Conservation (phyloP, 1,140 invertebrate species). For the Caligus rogercresseyi region DNA sequence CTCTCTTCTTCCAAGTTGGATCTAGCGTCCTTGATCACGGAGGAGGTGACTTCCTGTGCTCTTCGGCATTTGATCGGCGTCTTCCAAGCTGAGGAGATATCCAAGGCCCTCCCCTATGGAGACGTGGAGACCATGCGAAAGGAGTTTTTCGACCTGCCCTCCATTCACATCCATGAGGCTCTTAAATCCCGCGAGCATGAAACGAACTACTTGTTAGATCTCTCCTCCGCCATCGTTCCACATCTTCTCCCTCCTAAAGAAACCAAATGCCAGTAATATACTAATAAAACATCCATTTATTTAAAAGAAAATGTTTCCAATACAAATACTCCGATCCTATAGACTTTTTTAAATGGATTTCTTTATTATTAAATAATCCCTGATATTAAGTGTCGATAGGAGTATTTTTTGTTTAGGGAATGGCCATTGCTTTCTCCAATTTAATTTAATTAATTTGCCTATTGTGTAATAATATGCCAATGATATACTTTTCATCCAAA, state of each 20-base stretch:
- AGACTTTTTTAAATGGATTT: too few relatives aligned
- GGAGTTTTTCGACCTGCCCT: not conserved
- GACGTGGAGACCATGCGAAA: not conserved
- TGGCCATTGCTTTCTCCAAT: too few relatives aligned
- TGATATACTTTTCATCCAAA: too few relatives aligned
- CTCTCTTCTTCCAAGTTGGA: not conserved
- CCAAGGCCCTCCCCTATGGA: not conserved
- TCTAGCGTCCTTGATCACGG: not conserved
- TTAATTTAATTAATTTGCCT: too few relatives aligned
- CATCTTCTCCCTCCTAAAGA: not conserved
- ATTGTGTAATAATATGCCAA: too few relatives aligned
- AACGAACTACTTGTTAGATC: not conserved
- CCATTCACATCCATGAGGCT: not conserved
- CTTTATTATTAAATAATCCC: too few relatives aligned
- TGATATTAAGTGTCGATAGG: too few relatives aligned
- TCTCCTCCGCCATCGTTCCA: not conserved
- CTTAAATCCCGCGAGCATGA: not conserved
- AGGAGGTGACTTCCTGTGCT: not conserved
- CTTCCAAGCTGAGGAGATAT: not conserved
- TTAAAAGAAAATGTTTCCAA: too few relatives aligned
- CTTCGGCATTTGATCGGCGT: not conserved
- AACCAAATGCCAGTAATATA: conserved; percentile 24
- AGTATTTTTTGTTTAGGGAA: too few relatives aligned
- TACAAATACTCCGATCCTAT: too few relatives aligned
- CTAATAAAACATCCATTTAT: too few relatives aligned